Conservation (phyloP, 2,888 invertebrate genomes). For the Calliopum simillimum region DNA sequence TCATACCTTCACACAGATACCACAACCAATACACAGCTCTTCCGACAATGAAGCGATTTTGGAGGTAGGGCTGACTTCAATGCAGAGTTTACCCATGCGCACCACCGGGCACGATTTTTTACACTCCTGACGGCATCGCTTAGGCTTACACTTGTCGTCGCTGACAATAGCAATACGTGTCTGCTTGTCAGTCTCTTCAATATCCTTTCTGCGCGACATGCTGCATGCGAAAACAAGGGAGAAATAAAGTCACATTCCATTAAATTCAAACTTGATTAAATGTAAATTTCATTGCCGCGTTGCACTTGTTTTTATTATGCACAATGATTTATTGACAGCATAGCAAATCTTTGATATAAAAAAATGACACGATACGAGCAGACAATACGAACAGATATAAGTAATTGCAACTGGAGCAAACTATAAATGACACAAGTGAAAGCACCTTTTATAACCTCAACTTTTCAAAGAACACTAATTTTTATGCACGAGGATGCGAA, state of each 20-base stretch:
- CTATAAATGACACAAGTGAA: constrained; percentile 44
- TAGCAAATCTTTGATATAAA: constrained; percentile 25
- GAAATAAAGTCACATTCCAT: too few relatives aligned
- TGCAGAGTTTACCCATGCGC: constrained; percentile 98
- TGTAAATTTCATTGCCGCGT: not conserved
- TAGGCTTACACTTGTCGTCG: constrained; percentile 98
- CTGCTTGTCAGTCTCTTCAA: constrained; percentile 90
- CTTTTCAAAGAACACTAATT: constrained; percentile 3
- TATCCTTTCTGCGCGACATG: constrained; percentile 79
- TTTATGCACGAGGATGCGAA: not conserved
- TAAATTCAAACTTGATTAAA: not conserved
- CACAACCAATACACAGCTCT: constrained; percentile 98
- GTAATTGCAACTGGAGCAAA: not conserved
- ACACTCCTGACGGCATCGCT: constrained; percentile 98
- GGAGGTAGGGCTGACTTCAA: constrained; percentile 94
- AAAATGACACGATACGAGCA: not conserved
- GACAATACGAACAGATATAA: constrained; percentile 3
- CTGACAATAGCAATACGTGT: constrained; percentile 98
- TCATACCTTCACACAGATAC: constrained; percentile 96
- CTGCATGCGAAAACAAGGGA: constrained; percentile 48
- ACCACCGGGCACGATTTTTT: constrained; percentile 99
- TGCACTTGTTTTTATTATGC: not conserved
- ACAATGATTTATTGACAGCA: constrained; percentile 40
- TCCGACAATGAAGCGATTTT: constrained; percentile 98
- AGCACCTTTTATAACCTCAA: constrained; percentile 56